phyloP scores from a whole-genome alignment of 2,888 invertebrate genomes.

The Hemaris fuciformis region DNA sequence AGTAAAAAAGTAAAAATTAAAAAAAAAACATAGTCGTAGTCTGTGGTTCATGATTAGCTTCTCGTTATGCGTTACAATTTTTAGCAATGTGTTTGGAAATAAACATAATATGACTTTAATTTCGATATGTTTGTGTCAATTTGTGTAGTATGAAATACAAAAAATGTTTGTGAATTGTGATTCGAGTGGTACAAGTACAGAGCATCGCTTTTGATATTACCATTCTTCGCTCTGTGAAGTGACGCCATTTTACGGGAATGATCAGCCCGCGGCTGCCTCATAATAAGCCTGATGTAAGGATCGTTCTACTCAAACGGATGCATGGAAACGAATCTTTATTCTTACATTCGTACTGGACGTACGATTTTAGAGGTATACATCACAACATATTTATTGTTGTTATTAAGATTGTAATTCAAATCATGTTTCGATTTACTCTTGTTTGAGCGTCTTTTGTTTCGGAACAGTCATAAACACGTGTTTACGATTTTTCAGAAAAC shows the following conservation, averaged over 20 bases:
- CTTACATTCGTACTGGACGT: slow-evolving; percentile 79
- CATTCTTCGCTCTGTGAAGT: slow-evolving; percentile 77
- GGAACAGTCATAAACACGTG: slow-evolving; percentile 67
- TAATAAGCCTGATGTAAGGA: slow-evolving; percentile 78
- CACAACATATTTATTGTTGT: slow-evolving; percentile 46
- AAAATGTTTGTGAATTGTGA: slow-evolving; percentile 62
- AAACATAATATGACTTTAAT: slow-evolving; percentile 62
- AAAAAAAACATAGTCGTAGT: slow-evolving; percentile 53
- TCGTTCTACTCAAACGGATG: slow-evolving; percentile 72
- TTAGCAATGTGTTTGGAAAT: slow-evolving; percentile 76
- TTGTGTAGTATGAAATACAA: slow-evolving; percentile 42
- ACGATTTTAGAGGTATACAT: slow-evolving; percentile 75
- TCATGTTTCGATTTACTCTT: slow-evolving; percentile 67
- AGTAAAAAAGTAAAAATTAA: slow-evolving; percentile 47
- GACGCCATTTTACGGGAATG: slow-evolving; percentile 83
- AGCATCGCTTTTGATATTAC: slow-evolving; percentile 68
- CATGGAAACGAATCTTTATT: slow-evolving; percentile 75
- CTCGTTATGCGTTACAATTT: slow-evolving; percentile 72
- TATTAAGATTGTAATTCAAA: slow-evolving; percentile 61
- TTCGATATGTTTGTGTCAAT: slow-evolving; percentile 48
- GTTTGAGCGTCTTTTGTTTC: slow-evolving; percentile 79
- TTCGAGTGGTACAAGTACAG: slow-evolving; percentile 50
- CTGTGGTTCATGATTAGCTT: slow-evolving; percentile 76
- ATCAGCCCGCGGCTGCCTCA: slow-evolving; percentile 80
- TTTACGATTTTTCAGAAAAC: slow-evolving; percentile 75